Base-by-base conservation (phyloP, 92 coral and sea anemone genomes). In the Epizoanthus fatuus region DNA sequence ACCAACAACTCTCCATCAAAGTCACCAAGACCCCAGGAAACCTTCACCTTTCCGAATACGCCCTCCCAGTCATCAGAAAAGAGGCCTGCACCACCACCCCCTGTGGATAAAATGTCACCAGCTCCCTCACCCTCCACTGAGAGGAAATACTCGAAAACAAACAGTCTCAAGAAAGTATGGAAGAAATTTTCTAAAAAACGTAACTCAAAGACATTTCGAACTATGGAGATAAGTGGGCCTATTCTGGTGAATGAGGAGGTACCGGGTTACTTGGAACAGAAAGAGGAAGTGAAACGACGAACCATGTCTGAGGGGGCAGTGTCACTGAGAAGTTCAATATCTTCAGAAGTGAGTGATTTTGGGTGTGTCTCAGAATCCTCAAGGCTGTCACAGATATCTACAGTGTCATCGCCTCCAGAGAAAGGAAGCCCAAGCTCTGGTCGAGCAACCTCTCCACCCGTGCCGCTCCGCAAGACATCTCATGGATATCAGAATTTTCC, bases 401-500 rank as follows among this genome's bases (percentile, higher is more conserved):
- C 47, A 63, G 72, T 81, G 11, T 52, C 88, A 5, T 68, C 16
- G 16, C 65, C 87, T 77, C 57, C 42, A 62, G 58, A 77, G 7
- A 39, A 59, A 4, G 56, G 7, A 4, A 12, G 19, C 37, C 69
- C 59, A 56, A 83, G 56, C 25, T 25, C 76, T 62, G 74, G 69
- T 9, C 64, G 63, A 13, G 49, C 84, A 4, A n/a, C 73, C n/a
- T 84, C 98, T 3, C 91, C 90, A 40, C 39, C 86, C 63, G 51
- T 88, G 83, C 98, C 92, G 17, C 66, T 80, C 42, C 42, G 83
- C 37, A 90, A 68, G 42, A 87, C 86, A 29, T 84, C 92, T 0
- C 88, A 88, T 13, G 91, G 96, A 13, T 95, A 95, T 79, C 89
- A 92, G 83, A 95, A 95, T 80, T 95, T 92, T 58, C 98, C 98